Percentiles rank a stretch among this genome's conserved stretches.
phyloP scores from a whole-genome alignment of 2,888 invertebrate genomes.

The Pandemis corylana region DNA sequence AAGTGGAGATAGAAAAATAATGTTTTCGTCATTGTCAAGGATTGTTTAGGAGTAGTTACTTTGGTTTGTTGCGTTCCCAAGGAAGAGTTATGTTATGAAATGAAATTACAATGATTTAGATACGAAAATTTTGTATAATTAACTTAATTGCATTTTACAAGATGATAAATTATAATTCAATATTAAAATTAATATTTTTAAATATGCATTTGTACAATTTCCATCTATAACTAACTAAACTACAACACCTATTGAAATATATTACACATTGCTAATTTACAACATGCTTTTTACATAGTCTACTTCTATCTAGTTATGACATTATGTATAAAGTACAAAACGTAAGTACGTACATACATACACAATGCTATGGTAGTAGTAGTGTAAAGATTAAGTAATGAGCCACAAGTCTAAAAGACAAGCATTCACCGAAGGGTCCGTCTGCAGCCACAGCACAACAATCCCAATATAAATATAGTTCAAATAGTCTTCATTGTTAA shows the following conservation, averaged over 20 bases:
- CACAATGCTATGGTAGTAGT: conserved; percentile 38
- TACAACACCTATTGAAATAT: conserved; percentile 78
- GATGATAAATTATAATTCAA: conserved; percentile 81
- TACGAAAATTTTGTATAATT: conserved; percentile 83
- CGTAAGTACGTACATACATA: conserved; percentile 50
- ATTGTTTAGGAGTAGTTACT: neutral
- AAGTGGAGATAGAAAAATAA: neutral
- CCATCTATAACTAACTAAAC: conserved; percentile 81
- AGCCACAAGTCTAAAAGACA: conserved; percentile 36
- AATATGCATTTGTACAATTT: conserved; percentile 84
- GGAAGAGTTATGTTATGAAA: conserved; percentile 6
- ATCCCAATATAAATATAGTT: neutral
- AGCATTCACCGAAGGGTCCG: conserved; percentile 25
- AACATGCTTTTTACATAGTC: conserved; percentile 80
- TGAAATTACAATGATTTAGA: conserved; percentile 50
- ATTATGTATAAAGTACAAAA: conserved; percentile 70
- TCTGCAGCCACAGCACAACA: neutral
- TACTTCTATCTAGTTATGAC: conserved; percentile 63
- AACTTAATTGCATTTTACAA: conserved; percentile 84
- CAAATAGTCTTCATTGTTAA: neutral
- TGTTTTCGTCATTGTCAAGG: neutral
- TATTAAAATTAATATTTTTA: conserved; percentile 78
- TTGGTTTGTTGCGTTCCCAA: neutral
- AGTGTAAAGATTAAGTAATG: conserved; percentile 35
- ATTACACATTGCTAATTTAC: conserved; percentile 81